A percentile compares a stretch with the other conserved stretches of the same genome.
These are phyloP conservation scores for Panopea generosa DNA, from an alignment of 2,888 invertebrate genomes.

Conservation along the genomic window DNA sequence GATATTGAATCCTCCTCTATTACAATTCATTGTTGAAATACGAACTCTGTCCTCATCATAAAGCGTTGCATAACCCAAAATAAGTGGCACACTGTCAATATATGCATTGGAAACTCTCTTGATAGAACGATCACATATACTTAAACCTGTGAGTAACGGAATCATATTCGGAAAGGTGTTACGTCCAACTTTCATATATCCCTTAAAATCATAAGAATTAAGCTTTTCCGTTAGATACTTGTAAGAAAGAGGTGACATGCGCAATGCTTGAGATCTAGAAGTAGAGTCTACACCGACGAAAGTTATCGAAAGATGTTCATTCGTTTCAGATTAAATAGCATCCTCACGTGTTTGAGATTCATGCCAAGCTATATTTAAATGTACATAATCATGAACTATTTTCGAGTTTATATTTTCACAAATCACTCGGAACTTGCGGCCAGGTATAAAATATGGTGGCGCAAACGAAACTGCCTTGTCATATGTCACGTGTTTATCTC, in stretches of 20 bases:
- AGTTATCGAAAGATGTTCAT: conserved; percentile 34
- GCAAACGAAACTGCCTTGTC: conserved; percentile 8
- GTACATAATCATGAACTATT: conserved; percentile 45
- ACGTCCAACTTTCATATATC: conserved; percentile 63
- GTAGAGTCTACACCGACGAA: conserved; percentile 49
- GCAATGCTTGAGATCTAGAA: conserved; percentile 43
- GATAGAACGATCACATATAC: conserved; percentile 13
- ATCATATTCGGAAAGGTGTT: conserved; percentile 63
- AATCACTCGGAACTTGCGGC: conserved; percentile 26
- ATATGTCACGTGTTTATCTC: conserved; percentile 26
- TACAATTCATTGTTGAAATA: conserved; percentile 93
- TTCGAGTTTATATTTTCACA: conserved; percentile 10
- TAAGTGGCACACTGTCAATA: conserved; percentile 90
- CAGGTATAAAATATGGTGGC: conserved; percentile 38
- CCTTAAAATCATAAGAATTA: conserved; percentile 55
- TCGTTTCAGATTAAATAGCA: conserved; percentile 32
- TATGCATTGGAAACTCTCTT: conserved; percentile 91
- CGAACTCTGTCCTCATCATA: conserved; percentile 93
- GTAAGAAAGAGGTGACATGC: conserved; percentile 55
- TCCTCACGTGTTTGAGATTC: conserved; percentile 8
- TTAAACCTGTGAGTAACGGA: conserved; percentile 56
- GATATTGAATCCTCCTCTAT: conserved; percentile 89
- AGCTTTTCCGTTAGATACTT: conserved; percentile 53
- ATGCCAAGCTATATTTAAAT: conserved; percentile 38
- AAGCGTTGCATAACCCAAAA: conserved; percentile 90